phyloP scores from a whole-genome alignment of 2,888 invertebrate species.

The Branchipolynoe longqiensis region DNA sequence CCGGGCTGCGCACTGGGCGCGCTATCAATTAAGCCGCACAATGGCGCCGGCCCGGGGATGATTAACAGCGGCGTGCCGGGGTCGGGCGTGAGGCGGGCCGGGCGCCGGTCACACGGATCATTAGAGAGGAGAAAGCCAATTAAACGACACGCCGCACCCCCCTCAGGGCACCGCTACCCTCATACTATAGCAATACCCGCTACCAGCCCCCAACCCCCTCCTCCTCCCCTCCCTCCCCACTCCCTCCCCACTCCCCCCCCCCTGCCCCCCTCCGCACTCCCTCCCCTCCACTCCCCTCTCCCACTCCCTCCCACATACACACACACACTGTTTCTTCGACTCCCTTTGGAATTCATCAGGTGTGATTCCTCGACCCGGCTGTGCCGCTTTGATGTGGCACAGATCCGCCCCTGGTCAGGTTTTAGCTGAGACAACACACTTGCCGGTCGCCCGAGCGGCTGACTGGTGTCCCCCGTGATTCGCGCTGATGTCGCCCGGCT shows the following conservation, averaged over 20 bases:
- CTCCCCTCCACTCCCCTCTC: too few relatives aligned
- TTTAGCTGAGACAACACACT: too few relatives aligned
- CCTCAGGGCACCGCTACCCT: background rate
- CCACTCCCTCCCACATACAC: background rate
- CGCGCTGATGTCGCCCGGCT: too few relatives aligned
- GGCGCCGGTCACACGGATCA: slow-evolving; percentile 10
- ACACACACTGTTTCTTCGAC: background rate
- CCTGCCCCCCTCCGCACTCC: too few relatives aligned
- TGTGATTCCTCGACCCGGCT: slow-evolving; percentile 1
- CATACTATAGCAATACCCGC: too few relatives aligned
- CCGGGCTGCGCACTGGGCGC: background rate
- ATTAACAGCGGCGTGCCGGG: slow-evolving; percentile 16
- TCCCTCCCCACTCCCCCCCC: too few relatives aligned
- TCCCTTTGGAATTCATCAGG: background rate
- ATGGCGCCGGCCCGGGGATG: slow-evolving; percentile 16
- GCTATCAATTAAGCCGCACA: slow-evolving; percentile 41
- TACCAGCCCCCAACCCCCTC: too few relatives aligned
- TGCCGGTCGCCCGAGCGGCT: too few relatives aligned
- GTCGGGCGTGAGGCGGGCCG: background rate
- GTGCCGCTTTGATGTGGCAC: slow-evolving; percentile 7
- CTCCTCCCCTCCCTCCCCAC: too few relatives aligned
- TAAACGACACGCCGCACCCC: slow-evolving; percentile 10
- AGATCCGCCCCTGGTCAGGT: slow-evolving; percentile 19
- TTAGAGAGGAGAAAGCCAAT: slow-evolving; percentile 47
- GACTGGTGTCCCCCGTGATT: too few relatives aligned